Percentiles rank a stretch among this genome's conserved stretches.
phyloP scores from a whole-genome alignment of 2,113 vertebrate genomes.

The Dasyornis broadbenti region DNA sequence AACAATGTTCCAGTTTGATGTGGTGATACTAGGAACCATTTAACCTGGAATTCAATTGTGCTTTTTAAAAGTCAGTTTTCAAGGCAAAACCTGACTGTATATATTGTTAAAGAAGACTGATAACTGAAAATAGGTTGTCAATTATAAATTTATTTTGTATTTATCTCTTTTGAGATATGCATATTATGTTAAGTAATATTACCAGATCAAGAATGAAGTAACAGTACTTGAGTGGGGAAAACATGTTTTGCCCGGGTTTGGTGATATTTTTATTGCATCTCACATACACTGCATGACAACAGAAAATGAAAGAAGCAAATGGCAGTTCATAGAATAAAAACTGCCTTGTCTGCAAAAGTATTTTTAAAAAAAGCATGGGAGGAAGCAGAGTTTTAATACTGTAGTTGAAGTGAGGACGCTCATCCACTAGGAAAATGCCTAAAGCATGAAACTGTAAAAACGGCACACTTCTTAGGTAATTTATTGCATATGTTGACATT shows the following conservation, averaged over 20 bases:
- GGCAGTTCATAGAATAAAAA: not conserved
- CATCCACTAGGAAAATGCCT: not conserved
- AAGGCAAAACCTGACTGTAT: not conserved
- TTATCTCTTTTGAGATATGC: not conserved
- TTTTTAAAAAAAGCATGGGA: not conserved
- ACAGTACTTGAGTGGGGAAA: not conserved
- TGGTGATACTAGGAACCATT: not conserved
- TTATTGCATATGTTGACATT: not conserved
- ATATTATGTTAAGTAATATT: not conserved
- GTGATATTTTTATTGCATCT: not conserved
- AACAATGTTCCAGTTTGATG: not conserved
- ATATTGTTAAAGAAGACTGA: not conserved
- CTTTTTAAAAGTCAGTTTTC: not conserved
- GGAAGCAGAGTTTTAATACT: not conserved
- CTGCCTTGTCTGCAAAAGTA: not conserved
- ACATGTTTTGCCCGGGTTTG: not conserved
- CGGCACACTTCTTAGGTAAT: not conserved
- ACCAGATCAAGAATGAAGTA: not conserved
- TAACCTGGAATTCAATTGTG: not conserved
- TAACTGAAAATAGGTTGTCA: not conserved
- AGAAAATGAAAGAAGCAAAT: not conserved
- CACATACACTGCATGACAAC: not conserved
- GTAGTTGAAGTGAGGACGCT: not conserved
- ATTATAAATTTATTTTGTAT: not conserved
- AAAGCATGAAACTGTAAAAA: not conserved